Percentiles rank a stretch among this genome's conserved stretches.
Conservation (phyloP, 1,140 invertebrate genomes). For the Ceratina australensis region DNA sequence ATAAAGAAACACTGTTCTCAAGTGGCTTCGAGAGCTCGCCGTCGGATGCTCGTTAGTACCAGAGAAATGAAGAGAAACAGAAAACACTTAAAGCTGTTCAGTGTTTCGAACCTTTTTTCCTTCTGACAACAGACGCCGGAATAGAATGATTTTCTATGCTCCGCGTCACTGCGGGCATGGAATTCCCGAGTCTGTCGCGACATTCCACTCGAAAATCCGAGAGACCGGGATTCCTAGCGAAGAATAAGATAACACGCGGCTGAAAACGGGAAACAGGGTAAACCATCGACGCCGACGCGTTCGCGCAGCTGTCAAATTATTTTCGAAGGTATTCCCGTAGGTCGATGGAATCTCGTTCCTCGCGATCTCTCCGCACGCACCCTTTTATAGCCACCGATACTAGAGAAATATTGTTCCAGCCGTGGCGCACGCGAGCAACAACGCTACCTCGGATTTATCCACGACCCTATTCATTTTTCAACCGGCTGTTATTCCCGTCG, state of each 20-base stretch:
- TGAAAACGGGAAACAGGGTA: constrained; percentile 50
- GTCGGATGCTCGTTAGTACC: neutral
- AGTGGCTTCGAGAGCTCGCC: neutral
- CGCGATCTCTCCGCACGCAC: constrained; percentile 41
- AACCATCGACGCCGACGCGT: neutral
- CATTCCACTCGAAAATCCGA: constrained; percentile 22
- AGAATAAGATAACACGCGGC: constrained; percentile 38
- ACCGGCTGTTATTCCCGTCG: neutral
- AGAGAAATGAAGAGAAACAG: neutral
- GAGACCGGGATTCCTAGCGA: constrained; percentile 13
- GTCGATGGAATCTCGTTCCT: constrained; percentile 57
- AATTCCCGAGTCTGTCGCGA: constrained; percentile 8
- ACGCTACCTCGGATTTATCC: constrained; percentile 31
- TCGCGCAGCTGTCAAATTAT: constrained; percentile 60
- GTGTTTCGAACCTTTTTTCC: neutral
- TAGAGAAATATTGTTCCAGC: constrained; percentile 59
- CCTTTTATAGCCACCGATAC: constrained; percentile 47
- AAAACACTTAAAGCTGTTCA: neutral
- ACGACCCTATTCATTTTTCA: no score
- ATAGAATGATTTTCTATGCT: neutral
- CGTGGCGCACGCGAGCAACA: constrained; percentile 25
- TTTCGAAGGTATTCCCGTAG: constrained; percentile 54
- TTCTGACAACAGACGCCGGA: neutral
- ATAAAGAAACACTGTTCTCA: no score
- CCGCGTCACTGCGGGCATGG: neutral